Base-by-base conservation (phyloP, 2,113 vertebrate genomes). In the Centropus unirufus region DNA sequence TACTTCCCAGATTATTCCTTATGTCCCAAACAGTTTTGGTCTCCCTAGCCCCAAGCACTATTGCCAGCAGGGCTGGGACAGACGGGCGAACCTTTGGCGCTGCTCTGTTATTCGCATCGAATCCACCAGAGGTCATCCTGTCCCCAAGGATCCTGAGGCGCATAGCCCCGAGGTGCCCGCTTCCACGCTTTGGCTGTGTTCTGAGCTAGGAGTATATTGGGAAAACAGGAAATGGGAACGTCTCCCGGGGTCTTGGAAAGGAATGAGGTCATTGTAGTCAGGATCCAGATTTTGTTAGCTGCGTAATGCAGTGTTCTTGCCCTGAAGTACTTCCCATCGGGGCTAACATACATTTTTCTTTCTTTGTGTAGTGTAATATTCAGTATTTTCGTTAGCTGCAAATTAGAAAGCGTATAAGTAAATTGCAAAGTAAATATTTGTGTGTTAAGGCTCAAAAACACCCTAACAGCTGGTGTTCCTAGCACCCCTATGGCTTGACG, bases 351-450 rank as follows among this genome's bases (percentile, higher is more conserved):
- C 7, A 2, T 74, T 90, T 93, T 92, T 89, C 51, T 83, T 67
- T 61, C 52, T 82, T 83, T 87, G 54, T 80, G 57, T 64, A 44
- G 44, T 22, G 8, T 18, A 54, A 34, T 34, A 57, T 79, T 89
- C 80, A 32, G 55, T 61, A 77, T 77, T 95, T 72, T 73, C 2
- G 1, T 81, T 86, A 15, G 63, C 95, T 90, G 52, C 69, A 72
- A 89, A 83, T 83, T 63, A 63, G 84, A 90, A 91, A 86, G 39
- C 39, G 54, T 42, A 36, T 20, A 36, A 70, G 51, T 86, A 93
- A 86, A 93, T 93, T 81, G 27, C 79, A 66, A 64, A 94, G 51
- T 90, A 91, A 96, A 75, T 92, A 88, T 93, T 86, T 95, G 18
- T 11, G 3, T 15, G 26, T 72, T 90, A 94, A 82, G 92, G 87